phyloP scores from a whole-genome alignment of 2,888 invertebrate species.

The Chironomus riparius region DNA sequence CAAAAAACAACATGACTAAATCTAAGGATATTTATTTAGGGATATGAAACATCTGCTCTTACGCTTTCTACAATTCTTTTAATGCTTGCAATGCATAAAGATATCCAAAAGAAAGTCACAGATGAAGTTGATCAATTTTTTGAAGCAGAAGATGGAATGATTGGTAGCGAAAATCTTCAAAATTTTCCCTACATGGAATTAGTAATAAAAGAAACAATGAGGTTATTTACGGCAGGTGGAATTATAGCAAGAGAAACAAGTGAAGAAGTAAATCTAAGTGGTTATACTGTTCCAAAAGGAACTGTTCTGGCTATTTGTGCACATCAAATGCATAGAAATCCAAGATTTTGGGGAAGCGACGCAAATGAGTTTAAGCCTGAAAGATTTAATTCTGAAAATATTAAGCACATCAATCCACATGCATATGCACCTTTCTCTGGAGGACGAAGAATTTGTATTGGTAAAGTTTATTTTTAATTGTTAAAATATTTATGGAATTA shows the following conservation, averaged over 20 bases:
- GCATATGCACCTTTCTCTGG: neutral
- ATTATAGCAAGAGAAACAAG: neutral
- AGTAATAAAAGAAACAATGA: slow-evolving; percentile 3
- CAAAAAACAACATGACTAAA: neutral
- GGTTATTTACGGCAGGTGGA: neutral
- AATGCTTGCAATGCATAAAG: slow-evolving; percentile 12
- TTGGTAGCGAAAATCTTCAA: neutral
- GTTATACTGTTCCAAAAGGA: neutral
- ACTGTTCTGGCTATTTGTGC: neutral
- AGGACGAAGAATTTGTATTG: neutral
- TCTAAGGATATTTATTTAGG: neutral
- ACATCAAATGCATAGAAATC: neutral
- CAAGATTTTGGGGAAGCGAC: neutral
- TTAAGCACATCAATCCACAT: neutral
- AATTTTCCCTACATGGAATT: neutral
- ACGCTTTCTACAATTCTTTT: neutral
- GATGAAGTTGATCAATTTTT: neutral
- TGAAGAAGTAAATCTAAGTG: neutral
- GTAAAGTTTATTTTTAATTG: neutral
- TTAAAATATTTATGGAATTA: too few relatives aligned
- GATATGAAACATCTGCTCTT: neutral
- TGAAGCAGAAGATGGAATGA: neutral
- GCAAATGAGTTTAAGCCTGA: neutral
- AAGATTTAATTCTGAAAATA: neutral
- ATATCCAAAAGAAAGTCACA: neutral